phyloP scores from a whole-genome alignment of 2,113 vertebrate species.

The Notarius lentiginosus region DNA sequence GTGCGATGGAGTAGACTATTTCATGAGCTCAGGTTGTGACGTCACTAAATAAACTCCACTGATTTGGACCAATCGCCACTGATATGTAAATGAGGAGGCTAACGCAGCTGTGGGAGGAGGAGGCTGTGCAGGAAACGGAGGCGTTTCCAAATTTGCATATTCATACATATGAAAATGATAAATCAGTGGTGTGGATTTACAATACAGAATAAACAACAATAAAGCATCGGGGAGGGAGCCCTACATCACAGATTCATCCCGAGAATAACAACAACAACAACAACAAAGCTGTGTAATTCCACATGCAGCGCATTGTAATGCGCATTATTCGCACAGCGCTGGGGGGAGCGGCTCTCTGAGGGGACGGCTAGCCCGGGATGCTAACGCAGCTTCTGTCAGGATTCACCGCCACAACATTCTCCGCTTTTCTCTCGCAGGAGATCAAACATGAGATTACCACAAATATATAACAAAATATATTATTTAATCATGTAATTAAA shows the following conservation, averaged over 20 bases:
- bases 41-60: neutral
- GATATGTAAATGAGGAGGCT: neutral
- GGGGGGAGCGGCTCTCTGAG: neutral
- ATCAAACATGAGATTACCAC: no score
- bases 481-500: no score
- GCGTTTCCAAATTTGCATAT: neutral
- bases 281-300: neutral
- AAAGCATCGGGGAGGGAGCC: neutral
- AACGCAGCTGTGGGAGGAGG: neutral
- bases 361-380: neutral
- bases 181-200: neutral
- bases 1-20: no score
- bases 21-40: neutral
- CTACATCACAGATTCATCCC: neutral
- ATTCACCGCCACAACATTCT: neutral
- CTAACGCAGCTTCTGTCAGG: constrained; percentile 19
- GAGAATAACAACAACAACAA: no score
- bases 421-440: neutral
- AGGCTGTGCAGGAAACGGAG: neutral
- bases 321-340: neutral
- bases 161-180: neutral
- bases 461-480: no score
- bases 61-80: neutral
- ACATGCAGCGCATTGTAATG: neutral
- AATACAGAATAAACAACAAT: neutral